Percentiles rank a stretch among this genome's conserved stretches.
Conservation (phyloP, 2,888 invertebrate genomes). For the Stictocephala bisonia region DNA sequence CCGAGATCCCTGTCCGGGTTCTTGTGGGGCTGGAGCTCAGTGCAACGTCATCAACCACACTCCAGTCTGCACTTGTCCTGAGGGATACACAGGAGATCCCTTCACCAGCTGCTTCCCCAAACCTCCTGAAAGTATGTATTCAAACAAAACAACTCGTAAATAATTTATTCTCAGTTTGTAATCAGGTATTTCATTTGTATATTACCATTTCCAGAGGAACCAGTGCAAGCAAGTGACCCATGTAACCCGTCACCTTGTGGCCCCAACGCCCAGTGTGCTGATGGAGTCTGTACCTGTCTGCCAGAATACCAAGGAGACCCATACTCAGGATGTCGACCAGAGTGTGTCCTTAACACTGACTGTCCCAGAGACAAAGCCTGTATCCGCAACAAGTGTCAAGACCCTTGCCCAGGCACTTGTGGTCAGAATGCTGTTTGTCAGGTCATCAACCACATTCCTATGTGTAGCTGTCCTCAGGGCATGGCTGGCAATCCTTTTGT, state of each 20-base stretch:
- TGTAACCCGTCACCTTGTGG: conserved; percentile 75
- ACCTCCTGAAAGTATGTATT: conserved; percentile 69
- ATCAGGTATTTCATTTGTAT: neutral
- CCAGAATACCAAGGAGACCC: conserved; percentile 83
- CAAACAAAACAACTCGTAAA: too few relatives aligned
- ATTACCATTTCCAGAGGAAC: conserved; percentile 43
- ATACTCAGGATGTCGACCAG: conserved; percentile 78
- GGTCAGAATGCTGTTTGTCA: conserved; percentile 77
- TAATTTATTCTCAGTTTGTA: neutral
- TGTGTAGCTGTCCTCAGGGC: conserved; percentile 66
- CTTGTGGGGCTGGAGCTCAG: conserved; percentile 82
- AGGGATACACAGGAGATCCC: conserved; percentile 81
- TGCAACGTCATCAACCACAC: conserved; percentile 83
- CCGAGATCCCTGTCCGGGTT: conserved; percentile 83
- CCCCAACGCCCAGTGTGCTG: conserved; percentile 76
- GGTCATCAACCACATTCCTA: conserved; percentile 80
- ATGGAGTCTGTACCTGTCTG: conserved; percentile 78
- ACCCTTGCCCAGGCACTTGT: conserved; percentile 74
- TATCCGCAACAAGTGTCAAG: conserved; percentile 66
- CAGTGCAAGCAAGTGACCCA: conserved; percentile 68
- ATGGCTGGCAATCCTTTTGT: conserved; percentile 67
- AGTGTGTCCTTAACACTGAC: conserved; percentile 74
- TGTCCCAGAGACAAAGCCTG: conserved; percentile 68
- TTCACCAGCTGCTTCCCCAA: conserved; percentile 75
- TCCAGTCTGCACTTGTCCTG: conserved; percentile 79